Conservation (phyloP, 64 coral and sea anemone species). For the Actinia equina region DNA sequence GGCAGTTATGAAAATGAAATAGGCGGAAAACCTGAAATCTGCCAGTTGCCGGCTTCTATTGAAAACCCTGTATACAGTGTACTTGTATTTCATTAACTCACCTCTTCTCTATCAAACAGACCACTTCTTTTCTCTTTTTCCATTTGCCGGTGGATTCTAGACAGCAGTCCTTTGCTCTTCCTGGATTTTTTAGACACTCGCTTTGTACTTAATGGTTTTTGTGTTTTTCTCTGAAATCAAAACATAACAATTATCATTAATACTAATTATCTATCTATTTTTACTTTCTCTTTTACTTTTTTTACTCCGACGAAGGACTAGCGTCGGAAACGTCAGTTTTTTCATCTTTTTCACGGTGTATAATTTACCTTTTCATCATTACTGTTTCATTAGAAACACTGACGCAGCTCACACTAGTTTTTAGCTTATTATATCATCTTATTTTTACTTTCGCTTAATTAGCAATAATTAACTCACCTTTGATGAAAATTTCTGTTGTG, state of each 20-base stretch:
- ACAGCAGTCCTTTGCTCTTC: conserved; percentile 81
- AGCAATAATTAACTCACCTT: background rate
- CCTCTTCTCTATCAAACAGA: conserved; percentile 94
- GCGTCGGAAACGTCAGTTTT: no score
- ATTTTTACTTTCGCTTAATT: background rate
- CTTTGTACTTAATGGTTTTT: conserved; percentile 62
- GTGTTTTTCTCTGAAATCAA: conserved; percentile 52
- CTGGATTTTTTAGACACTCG: conserved; percentile 76
- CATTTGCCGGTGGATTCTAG: conserved; percentile 88
- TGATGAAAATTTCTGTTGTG: background rate
- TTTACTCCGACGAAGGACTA: no score
- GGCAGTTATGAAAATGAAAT: no score
- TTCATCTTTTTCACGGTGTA: no score
- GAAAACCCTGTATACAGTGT: no score
- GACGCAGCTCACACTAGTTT: no score
- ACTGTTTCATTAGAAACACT: no score
- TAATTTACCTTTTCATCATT: no score
- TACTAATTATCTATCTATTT: background rate
- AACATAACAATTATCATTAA: background rate
- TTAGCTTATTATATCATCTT: background rate
- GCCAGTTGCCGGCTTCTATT: no score
- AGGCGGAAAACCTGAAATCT: no score
- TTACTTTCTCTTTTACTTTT: background rate
- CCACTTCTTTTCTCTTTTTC: conserved; percentile 92
- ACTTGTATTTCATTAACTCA: background rate